Evolutionary conservation across 2,888 invertebrate species (phyloP).

Genomic region (Gastrophysa polygoni): DNA sequence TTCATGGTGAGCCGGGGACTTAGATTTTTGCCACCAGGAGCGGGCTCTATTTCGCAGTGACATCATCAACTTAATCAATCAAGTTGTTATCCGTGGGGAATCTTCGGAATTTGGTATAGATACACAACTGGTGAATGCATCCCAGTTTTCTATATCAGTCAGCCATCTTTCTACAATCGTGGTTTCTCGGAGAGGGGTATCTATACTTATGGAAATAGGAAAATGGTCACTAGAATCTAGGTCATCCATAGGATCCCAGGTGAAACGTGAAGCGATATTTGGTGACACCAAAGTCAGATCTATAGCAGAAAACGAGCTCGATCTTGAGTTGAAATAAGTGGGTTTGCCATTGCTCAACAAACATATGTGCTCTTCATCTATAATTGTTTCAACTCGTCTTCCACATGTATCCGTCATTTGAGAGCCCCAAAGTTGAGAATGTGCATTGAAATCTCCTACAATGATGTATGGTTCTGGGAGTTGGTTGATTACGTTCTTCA

Average conservation of each 20-base stretch:
- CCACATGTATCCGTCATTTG: too few species aligned
- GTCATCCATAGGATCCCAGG: background rate
- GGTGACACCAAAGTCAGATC: background rate
- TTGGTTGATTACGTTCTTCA: background rate
- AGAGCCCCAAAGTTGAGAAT: background rate
- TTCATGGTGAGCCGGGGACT: too few species aligned
- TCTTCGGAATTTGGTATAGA: background rate
- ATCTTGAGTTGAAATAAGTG: background rate
- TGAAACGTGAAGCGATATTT: background rate
- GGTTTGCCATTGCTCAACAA: background rate
- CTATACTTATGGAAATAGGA: background rate
- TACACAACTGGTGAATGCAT: too few species aligned
- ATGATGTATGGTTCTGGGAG: conserved; percentile 2
- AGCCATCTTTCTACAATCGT: background rate
- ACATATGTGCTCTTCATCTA: background rate
- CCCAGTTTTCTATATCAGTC: background rate
- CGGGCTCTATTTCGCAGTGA: too few species aligned
- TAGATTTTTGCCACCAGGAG: too few species aligned
- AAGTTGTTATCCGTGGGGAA: too few species aligned
- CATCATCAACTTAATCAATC: too few species aligned
- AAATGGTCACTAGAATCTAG: background rate
- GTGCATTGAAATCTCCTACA: too few species aligned
- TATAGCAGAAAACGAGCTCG: conserved; percentile 1
- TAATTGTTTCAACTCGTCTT: too few species aligned
- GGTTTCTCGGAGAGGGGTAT: background rate